Conservation (phyloP, 2,113 vertebrate species). For the Puffinus mauretanicus region DNA sequence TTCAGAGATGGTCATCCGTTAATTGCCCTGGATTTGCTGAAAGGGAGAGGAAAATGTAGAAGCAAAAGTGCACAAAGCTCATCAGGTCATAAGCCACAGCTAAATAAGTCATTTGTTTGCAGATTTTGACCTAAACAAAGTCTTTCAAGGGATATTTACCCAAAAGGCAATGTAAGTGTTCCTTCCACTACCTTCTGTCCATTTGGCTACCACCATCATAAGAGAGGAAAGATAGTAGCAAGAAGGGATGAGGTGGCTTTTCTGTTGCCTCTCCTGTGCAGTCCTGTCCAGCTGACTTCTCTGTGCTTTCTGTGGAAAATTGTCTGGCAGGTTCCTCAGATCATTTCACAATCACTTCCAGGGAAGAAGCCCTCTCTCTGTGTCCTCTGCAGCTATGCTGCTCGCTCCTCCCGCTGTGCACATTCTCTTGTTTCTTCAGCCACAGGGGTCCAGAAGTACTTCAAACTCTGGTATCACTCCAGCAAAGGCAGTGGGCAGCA, state of each 20-base stretch:
- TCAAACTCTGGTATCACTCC: not conserved
- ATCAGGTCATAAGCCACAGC: not conserved
- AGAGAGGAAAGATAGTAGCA: not conserved
- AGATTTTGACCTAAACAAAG: not conserved
- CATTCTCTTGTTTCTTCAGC: not conserved
- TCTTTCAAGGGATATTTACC: not conserved
- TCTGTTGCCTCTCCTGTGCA: not conserved
- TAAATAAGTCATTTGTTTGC: not conserved
- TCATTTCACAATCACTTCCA: not conserved
- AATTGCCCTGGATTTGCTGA: not conserved
- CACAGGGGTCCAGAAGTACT: not conserved
- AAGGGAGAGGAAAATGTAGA: not conserved
- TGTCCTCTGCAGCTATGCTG: not conserved
- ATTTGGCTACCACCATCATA: not conserved
- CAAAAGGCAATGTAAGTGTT: not conserved
- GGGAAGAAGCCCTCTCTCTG: not conserved
- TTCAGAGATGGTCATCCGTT: not conserved
- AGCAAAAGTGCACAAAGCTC: not conserved
- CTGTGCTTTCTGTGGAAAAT: not conserved
- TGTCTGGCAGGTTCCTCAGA: not conserved
- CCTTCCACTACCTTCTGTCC: not conserved
- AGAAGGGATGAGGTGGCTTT: not conserved
- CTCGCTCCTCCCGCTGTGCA: fast-evolving
- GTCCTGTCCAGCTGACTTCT: not conserved
- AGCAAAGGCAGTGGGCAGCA: not conserved